Evolutionary conservation across 2,888 invertebrate genomes (phyloP).

Genomic region (Quadriops clusia): DNA sequence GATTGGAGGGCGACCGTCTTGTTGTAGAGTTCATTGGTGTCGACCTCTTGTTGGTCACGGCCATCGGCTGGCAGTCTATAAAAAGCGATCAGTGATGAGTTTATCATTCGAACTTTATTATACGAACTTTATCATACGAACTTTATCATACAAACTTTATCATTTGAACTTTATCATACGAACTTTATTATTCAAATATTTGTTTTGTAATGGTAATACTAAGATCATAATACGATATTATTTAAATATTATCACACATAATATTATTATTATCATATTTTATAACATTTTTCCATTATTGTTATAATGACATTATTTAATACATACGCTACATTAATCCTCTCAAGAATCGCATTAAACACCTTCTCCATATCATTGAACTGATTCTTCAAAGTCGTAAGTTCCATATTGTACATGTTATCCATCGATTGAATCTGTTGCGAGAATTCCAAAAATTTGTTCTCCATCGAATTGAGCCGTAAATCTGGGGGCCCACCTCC

Average conservation of each 20-base stretch:
- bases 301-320: constrained; percentile 3
- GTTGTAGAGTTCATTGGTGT: constrained; percentile 30
- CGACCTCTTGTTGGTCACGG: constrained; percentile 17
- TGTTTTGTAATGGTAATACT: too few species aligned
- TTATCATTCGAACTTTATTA: too few species aligned
- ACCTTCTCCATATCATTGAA: constrained; percentile 37
- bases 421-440: constrained; percentile 30
- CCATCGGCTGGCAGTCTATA: constrained; percentile 23
- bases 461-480: constrained; percentile 13
- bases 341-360: constrained; percentile 27
- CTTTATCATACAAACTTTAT: too few species aligned
- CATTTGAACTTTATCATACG: too few species aligned
- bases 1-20: constrained; percentile 33
- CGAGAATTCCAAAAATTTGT: constrained; percentile 23
- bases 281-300: not conserved
- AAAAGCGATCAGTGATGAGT: too few species aligned
- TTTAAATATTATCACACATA: constrained; percentile 2
- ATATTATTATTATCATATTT: not conserved
- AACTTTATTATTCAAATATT: too few species aligned
- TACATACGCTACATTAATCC: constrained; percentile 20
- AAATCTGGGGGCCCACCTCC: too few species aligned
- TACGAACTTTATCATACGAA: too few species aligned
- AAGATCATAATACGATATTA: too few species aligned
- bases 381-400: constrained; percentile 40
- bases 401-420: constrained; percentile 32